Evolutionary conservation across 1,140 invertebrate genomes (phyloP), one percentile per base, ranked within the genome.

Genomic region (Drosophila lowei): DNA sequence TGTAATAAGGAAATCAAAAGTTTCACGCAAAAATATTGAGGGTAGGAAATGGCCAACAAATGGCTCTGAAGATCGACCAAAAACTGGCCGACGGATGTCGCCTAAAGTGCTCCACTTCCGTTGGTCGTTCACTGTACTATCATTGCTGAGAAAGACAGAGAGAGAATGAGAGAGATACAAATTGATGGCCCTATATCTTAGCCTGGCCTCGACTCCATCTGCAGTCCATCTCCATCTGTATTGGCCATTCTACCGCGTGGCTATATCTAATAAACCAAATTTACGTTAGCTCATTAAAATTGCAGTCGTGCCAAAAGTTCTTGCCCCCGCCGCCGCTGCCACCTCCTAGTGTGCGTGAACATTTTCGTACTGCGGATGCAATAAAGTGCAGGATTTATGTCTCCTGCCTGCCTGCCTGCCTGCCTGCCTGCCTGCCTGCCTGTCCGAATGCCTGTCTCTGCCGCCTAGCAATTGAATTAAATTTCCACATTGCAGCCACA

Each of bases 381-480:
- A 86, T 86, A 86, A 86, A 88, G 44, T 86, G 81, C 75, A 81
- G 64, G 85, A 86, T 86, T 86, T 86, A 86, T 86, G 81, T 71
- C 54, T 74, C 11, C 34, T 30, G 30, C 8, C 30, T 7, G 30
- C 28, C 8, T 7, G 28, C 9, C 30, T 7, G 6, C 30, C 9
- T n/a, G n/a, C 30, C 30, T 3, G 8, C 30, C 30, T 11, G 30
- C 30, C 30, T 4, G 30, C 30, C 9, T 25, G 23, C 11, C 8
- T 9, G 23, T 3, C 52, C 64, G 77, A 73, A 60, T 9, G 68
- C 64, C 73, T 71, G 83, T 2, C 18, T 18, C 18, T 18, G 18
- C 18, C 18, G 18, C 18, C 18, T 18, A 18, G 79, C 83, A 86
- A 86, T 86, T 86, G 81, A 86, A 86, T 86, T 86, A 81, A 88